Conservation (phyloP, 1,140 invertebrate species). For the Berghia stephanieae region DNA sequence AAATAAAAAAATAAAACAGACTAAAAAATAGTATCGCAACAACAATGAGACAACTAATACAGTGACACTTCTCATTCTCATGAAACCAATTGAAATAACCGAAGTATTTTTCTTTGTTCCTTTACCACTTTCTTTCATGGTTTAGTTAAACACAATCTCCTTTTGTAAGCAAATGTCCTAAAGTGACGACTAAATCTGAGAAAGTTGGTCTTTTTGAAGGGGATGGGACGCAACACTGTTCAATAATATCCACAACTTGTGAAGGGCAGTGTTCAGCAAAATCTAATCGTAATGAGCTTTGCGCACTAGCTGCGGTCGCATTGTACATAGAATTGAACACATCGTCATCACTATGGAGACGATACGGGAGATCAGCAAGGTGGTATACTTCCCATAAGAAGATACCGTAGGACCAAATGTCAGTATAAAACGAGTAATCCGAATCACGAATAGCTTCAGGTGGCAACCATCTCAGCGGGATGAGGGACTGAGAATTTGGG, state of each 20-base stretch:
- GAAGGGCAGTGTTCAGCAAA: conserved; percentile 27
- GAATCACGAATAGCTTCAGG: conserved; percentile 77
- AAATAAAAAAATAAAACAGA: too few species aligned
- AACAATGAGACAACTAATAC: too few species aligned
- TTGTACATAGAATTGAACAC: conserved; percentile 71
- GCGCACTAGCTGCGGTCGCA: neutral
- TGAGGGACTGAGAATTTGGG: conserved; percentile 67
- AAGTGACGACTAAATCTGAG: conserved; percentile 20
- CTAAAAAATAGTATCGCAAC: too few species aligned
- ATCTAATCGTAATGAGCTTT: neutral
- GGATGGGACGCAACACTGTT: conserved; percentile 16
- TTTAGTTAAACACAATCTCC: conserved; percentile 25
- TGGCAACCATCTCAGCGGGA: conserved; percentile 87
- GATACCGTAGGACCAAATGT: conserved; percentile 65
- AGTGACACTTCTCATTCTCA: too few species aligned
- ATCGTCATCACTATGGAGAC: conserved; percentile 63
- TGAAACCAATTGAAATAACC: too few species aligned
- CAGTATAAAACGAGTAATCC: conserved; percentile 66
- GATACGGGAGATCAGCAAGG: conserved; percentile 60
- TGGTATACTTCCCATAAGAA: conserved; percentile 65
- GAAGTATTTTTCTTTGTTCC: too few species aligned
- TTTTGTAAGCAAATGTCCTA: conserved; percentile 24
- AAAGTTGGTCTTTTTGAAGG: conserved; percentile 15
- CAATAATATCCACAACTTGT: conserved; percentile 17
- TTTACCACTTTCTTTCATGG: too few species aligned